Evolutionary conservation across 2,888 invertebrate genomes (phyloP).

Genomic region (Mythimna impura): DNA sequence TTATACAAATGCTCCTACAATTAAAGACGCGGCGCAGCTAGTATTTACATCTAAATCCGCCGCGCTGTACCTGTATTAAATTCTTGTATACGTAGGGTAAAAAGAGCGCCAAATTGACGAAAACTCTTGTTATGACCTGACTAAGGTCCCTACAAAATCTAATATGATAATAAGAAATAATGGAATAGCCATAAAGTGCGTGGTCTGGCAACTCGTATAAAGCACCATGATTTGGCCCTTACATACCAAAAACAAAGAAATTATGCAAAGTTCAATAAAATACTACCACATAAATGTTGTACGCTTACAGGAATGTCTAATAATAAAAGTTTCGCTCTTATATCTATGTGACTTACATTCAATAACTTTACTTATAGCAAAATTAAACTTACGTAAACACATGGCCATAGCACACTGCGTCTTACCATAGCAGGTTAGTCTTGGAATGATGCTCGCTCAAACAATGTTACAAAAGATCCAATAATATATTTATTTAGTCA

Average conservation of each 20-base stretch:
- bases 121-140: conserved; percentile 26
- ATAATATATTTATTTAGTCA: conserved; percentile 5
- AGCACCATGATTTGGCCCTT: conserved; percentile 67
- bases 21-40: conserved; percentile 37
- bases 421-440: conserved; percentile 33
- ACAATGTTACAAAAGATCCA: conserved; percentile 38
- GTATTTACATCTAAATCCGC: conserved; percentile 40
- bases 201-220: conserved; percentile 62
- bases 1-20: conserved; percentile 45
- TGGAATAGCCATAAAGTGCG: conserved; percentile 50
- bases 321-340: conserved; percentile 67
- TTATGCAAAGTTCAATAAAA: conserved; percentile 58
- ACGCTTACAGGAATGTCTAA: conserved; percentile 77
- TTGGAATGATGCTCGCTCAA: conserved; percentile 27
- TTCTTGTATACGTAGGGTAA: conserved; percentile 32
- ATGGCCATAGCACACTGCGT: conserved; percentile 42
- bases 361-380: conserved; percentile 67
- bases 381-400: conserved; percentile 63
- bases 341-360: conserved; percentile 67
- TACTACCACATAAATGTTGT: conserved; percentile 65
- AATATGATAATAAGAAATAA: conserved; percentile 40
- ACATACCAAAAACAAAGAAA: conserved; percentile 55
- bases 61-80: conserved; percentile 40
- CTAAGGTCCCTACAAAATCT: conserved; percentile 36
- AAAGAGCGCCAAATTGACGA: conserved; percentile 34